Percentiles rank a stretch among this genome's conserved stretches.
Conservation (phyloP, 2,888 invertebrate genomes). For the Herminia tarsipennalis region DNA sequence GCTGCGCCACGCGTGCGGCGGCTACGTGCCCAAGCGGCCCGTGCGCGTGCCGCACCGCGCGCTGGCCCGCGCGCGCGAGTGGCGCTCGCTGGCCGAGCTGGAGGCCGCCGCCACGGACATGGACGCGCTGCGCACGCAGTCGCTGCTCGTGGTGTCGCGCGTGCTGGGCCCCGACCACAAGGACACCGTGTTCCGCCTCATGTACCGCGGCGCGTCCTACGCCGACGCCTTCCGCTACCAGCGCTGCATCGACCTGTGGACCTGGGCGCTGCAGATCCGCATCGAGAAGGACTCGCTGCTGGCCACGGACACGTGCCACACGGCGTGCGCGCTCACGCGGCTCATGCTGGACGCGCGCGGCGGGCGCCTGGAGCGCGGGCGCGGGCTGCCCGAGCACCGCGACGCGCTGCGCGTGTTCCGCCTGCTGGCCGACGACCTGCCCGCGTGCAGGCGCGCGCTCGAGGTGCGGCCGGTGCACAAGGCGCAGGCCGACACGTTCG, state of each 20-base stretch:
- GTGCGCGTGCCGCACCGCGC: slow-evolving; percentile 83
- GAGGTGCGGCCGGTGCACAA: slow-evolving; percentile 89
- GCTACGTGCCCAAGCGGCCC: slow-evolving; percentile 62
- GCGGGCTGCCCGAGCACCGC: slow-evolving; percentile 82
- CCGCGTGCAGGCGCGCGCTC: slow-evolving; percentile 86
- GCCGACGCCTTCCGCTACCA: slow-evolving; percentile 91
- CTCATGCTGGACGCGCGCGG: slow-evolving; percentile 91
- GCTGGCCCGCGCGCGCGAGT: slow-evolving; percentile 88
- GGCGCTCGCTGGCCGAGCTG: slow-evolving; percentile 89
- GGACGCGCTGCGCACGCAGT: slow-evolving; percentile 94
- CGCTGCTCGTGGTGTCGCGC: slow-evolving; percentile 94
- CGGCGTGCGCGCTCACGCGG: slow-evolving; percentile 94
- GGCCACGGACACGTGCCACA: slow-evolving; percentile 91
- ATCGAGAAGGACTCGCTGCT: slow-evolving; percentile 92
- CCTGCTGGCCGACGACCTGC: slow-evolving; percentile 75
- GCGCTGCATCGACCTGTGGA: slow-evolving; percentile 95
- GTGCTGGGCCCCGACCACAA: slow-evolving; percentile 94
- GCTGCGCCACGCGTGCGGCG: slow-evolving; percentile 42
- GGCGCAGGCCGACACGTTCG: slow-evolving; percentile 92
- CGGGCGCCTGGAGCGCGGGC: slow-evolving; percentile 81
- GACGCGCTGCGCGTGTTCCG: slow-evolving; percentile 90
- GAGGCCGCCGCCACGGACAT: slow-evolving; percentile 90
- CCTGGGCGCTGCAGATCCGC: slow-evolving; percentile 92
- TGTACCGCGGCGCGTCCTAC: slow-evolving; percentile 90
- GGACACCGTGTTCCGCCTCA: slow-evolving; percentile 93